Evolutionary conservation across 2,888 invertebrate genomes (phyloP).

Genomic region (Notodromas monacha): DNA sequence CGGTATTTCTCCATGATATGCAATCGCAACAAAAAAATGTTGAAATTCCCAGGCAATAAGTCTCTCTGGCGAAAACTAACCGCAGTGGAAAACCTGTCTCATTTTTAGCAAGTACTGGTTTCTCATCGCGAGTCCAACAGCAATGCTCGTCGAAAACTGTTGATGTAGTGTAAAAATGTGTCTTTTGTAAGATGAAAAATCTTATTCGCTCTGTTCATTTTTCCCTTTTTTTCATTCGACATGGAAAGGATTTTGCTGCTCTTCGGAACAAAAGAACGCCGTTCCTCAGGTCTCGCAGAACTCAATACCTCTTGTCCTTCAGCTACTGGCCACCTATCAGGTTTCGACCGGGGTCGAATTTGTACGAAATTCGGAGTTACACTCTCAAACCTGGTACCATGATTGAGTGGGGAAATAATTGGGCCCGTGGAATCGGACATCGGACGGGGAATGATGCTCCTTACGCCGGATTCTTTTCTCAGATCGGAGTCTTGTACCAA

Average conservation of each 20-base stretch:
- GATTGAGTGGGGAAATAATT: constrained; percentile 99
- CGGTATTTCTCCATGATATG: not conserved
- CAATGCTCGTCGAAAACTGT: too few species aligned
- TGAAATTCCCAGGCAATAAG: too few species aligned
- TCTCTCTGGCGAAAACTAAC: too few species aligned
- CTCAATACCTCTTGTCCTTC: constrained; percentile 75
- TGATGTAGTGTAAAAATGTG: too few species aligned
- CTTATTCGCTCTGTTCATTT: not conserved
- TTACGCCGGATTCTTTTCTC: constrained; percentile 89
- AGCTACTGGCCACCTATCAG: constrained; percentile 79
- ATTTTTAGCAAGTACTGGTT: too few species aligned
- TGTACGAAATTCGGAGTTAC: constrained; percentile 75
- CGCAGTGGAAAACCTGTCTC: too few species aligned
- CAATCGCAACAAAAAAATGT: too few species aligned
- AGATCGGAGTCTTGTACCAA: constrained; percentile 76
- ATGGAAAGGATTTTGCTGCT: constrained; percentile 13
- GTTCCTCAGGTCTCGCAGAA: constrained; percentile 46
- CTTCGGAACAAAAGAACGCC: constrained; percentile 41
- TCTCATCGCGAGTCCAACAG: too few species aligned
- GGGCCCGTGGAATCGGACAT: constrained; percentile 75
- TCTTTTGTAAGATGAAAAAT: constrained; percentile 27
- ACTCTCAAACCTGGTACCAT: constrained; percentile 88
- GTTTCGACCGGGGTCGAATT: constrained; percentile 34
- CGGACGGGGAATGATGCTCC: constrained; percentile 70
- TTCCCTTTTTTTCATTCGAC: not conserved